A percentile compares a stretch with the other conserved stretches of the same genome.
Conservation (phyloP, 2,888 invertebrate species). For the Polymixis lichenea region DNA sequence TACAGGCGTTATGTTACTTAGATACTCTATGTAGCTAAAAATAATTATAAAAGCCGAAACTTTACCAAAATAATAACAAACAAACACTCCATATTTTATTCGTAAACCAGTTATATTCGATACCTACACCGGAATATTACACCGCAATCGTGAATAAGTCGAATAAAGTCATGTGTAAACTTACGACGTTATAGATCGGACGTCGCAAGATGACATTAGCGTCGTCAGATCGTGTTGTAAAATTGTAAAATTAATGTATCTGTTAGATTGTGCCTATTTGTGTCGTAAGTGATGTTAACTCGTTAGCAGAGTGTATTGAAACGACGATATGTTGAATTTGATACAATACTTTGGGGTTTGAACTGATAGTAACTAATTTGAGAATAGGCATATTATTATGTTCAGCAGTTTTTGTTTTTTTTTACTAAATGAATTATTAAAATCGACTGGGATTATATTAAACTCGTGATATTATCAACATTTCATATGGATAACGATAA, state of each 20-base stretch:
- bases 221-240: conserved; percentile 13
- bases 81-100: conserved; percentile 2
- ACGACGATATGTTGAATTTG: neutral
- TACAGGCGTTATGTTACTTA: neutral
- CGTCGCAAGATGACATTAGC: conserved; percentile 12
- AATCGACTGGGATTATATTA: neutral
- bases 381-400: neutral
- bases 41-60: neutral
- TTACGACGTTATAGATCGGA: conserved; percentile 9
- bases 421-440: neutral
- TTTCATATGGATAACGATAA: neutral
- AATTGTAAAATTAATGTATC: conserved; percentile 9
- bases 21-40: neutral
- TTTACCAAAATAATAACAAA: neutral
- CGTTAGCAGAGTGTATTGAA: conserved; percentile 12
- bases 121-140: neutral
- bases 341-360: neutral
- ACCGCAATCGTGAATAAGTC: neutral
- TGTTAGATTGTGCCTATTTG: conserved; percentile 4
- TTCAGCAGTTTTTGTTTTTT: neutral
- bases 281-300: conserved; percentile 20
- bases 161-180: conserved; percentile 9
- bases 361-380: neutral
- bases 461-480: neutral
- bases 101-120: conserved; percentile 26